A percentile compares a stretch with the other conserved stretches of the same genome.
Conservation (phyloP, 2,888 invertebrate genomes). For the Rhynchonema sp. region DNA sequence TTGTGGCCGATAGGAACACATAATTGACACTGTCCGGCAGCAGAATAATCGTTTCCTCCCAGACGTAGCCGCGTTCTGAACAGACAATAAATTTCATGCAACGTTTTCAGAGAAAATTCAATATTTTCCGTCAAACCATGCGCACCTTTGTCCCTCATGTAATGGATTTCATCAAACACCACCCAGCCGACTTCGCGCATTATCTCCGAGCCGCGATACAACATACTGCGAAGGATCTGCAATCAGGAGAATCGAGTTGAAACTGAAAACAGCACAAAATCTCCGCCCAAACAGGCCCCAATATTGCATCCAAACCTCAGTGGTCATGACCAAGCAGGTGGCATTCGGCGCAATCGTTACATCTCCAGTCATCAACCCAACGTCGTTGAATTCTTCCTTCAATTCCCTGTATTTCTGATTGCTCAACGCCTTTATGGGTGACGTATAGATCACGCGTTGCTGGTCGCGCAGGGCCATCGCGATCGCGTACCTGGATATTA, state of each 20-base stretch:
- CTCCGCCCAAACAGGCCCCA: too few species aligned
- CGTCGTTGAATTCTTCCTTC: conserved; percentile 76
- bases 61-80: conserved; percentile 83
- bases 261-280: too few species aligned
- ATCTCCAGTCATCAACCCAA: conserved; percentile 93
- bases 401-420: conserved; percentile 98
- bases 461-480: conserved; percentile 77
- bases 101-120: background rate
- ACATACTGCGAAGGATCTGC: conserved; percentile 86
- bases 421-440: conserved; percentile 94
- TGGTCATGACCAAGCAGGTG: conserved; percentile 96
- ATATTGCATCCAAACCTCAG: conserved; percentile 63
- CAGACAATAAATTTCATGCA: too few species aligned
- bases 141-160: conserved; percentile 81
- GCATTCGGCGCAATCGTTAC: conserved; percentile 97
- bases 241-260: too few species aligned
- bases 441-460: conserved; percentile 95
- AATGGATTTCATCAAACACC: conserved; percentile 97
- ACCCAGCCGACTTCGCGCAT: conserved; percentile 99
- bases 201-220: conserved; percentile 91
- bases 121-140: background rate
- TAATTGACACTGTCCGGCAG: conserved; percentile 92
- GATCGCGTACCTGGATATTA: conserved; percentile 52
- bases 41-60: conserved; percentile 96
- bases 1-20: conserved; percentile 95